A percentile compares a stretch with the other conserved stretches of the same genome.
These are phyloP conservation scores for Rhabditoides inermis DNA, from an alignment of 2,888 invertebrate species.

Conservation along the genomic window DNA sequence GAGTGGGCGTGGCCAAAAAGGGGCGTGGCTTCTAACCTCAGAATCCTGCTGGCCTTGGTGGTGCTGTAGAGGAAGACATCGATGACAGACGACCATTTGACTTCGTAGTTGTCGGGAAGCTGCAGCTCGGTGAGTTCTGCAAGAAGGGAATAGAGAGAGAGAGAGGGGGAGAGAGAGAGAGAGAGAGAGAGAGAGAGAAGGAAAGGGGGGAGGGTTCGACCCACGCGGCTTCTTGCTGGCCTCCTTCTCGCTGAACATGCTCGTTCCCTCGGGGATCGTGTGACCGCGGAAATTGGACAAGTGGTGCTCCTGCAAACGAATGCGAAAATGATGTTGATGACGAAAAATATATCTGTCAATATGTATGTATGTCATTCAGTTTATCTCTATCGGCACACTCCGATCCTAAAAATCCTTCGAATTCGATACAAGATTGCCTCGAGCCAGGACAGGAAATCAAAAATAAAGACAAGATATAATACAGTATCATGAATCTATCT, in stretches of 20 bases:
- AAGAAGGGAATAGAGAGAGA: conserved; percentile 26
- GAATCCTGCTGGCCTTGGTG: conserved; percentile 22
- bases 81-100: conserved; percentile 60
- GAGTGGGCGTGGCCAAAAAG: too few relatives aligned
- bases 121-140: conserved; percentile 62
- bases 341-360: too few relatives aligned
- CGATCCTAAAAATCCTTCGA: too few relatives aligned
- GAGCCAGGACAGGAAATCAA: too few relatives aligned
- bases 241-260: conserved; percentile 46
- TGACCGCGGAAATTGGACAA: conserved; percentile 59
- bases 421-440: too few relatives aligned
- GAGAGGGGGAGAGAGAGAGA: background rate
- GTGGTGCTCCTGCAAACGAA: conserved; percentile 59
- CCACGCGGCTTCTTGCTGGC: conserved; percentile 49
- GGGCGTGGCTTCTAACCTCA: too few relatives aligned
- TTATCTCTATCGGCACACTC: too few relatives aligned
- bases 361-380: too few relatives aligned
- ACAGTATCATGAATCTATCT: too few relatives aligned
- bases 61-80: conserved; percentile 37
- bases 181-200: background rate
- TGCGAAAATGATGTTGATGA: too few relatives aligned
- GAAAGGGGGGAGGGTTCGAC: background rate
- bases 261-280: conserved; percentile 42
- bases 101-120: conserved; percentile 61
- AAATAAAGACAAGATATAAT: too few relatives aligned